phyloP scores from a whole-genome alignment of 2,888 invertebrate genomes.

The Oasisia sp. region DNA sequence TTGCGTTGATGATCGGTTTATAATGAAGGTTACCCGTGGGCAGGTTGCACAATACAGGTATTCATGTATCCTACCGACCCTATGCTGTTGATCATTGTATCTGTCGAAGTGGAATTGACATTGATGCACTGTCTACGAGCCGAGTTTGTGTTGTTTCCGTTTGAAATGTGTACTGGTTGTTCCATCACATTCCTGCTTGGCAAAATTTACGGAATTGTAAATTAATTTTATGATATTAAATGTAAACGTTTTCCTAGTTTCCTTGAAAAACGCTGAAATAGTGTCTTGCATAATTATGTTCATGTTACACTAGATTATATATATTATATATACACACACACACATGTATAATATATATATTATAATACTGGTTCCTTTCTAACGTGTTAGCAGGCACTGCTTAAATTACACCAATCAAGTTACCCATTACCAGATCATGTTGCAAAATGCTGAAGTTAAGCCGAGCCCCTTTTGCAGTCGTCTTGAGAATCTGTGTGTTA shows the following conservation, averaged over 20 bases:
- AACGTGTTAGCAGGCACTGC: no score
- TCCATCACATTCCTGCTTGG: slow-evolving; percentile 1
- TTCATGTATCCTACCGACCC: not conserved
- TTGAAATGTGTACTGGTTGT: not conserved
- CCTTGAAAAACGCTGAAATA: not conserved
- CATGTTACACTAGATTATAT: no score
- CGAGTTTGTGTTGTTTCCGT: not conserved
- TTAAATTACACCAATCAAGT: no score
- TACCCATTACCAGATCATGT: no score
- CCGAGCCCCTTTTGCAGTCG: no score
- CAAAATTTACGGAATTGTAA: slow-evolving; percentile 11
- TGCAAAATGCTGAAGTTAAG: no score
- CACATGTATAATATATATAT: no score
- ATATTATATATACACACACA: no score
- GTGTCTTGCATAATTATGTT: not conserved
- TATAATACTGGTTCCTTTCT: no score
- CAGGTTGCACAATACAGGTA: not conserved
- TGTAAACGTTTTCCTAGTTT: slow-evolving; percentile 3
- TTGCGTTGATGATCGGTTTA: not conserved
- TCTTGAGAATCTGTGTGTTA: no score
- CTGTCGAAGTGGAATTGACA: not conserved
- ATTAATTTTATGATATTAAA: not conserved
- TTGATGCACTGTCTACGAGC: not conserved
- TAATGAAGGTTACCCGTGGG: not conserved
- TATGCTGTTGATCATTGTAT: not conserved